These are phyloP conservation scores for Caerostris extrusa DNA, from an alignment of 1,140 invertebrate species.

Conservation along the genomic window DNA sequence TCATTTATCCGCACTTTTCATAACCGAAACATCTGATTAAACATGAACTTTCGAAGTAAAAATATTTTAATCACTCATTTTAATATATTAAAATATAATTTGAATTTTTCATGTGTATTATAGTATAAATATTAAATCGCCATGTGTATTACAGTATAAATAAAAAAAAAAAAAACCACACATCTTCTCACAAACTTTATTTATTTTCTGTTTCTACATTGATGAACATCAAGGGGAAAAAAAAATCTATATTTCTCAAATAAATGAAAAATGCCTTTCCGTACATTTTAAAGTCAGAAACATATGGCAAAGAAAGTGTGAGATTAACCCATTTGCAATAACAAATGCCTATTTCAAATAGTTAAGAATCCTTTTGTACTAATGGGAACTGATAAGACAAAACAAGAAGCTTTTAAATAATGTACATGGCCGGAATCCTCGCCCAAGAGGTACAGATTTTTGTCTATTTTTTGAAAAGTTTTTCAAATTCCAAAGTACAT, in stretches of 20 bases:
- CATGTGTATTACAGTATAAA: not conserved
- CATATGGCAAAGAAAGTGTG: conserved; percentile 51
- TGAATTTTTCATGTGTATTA: not conserved
- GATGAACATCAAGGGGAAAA: conserved; percentile 70
- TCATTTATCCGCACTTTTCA: no score
- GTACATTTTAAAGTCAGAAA: conserved; percentile 43
- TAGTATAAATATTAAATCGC: not conserved
- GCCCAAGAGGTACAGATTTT: conserved; percentile 37
- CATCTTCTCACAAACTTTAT: conserved; percentile 63
- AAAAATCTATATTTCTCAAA: conserved; percentile 36
- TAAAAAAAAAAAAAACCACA: not conserved
- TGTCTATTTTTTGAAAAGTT: not conserved
- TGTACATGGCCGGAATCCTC: conserved; percentile 74
- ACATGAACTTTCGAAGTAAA: not conserved
- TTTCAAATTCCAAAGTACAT: conserved; percentile 51
- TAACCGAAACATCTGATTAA: no score
- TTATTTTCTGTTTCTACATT: conserved; percentile 62
- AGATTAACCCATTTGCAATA: conserved; percentile 41
- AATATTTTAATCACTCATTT: not conserved
- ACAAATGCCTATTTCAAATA: conserved; percentile 10
- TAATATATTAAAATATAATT: not conserved
- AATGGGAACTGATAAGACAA: conserved; percentile 51
- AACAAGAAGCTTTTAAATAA: conserved; percentile 61
- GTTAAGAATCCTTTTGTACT: conserved; percentile 15
- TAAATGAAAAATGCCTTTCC: conserved; percentile 26